phyloP scores from a whole-genome alignment of 2,888 invertebrate genomes.

The Caenorhabditis panamensis region DNA sequence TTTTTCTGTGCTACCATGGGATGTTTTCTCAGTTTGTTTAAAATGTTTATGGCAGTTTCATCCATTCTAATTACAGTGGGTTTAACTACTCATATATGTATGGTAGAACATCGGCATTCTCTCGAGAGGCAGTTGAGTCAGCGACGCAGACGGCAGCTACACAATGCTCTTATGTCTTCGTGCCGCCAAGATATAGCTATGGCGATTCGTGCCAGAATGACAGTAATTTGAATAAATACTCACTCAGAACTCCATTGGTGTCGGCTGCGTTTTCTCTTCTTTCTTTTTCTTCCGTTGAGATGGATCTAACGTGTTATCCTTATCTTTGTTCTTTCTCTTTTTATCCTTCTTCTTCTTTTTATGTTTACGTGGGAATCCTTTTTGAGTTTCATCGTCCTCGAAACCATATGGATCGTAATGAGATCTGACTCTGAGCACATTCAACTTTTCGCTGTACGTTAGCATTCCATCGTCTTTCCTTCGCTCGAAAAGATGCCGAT shows the following conservation, averaged over 20 bases:
- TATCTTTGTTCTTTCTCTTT: conserved; percentile 63
- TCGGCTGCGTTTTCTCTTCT: background rate
- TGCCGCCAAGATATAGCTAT: conserved; percentile 70
- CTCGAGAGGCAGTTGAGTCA: conserved; percentile 83
- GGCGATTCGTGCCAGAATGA: conserved; percentile 71
- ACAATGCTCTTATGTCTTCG: conserved; percentile 68
- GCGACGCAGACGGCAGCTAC: conserved; percentile 83
- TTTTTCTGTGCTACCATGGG: conserved; percentile 51
- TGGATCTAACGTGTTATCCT: conserved; percentile 24
- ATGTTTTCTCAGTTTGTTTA: conserved; percentile 52
- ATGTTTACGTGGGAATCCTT: conserved; percentile 45
- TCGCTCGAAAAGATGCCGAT: conserved; percentile 63
- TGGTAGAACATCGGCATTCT: conserved; percentile 45
- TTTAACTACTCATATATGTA: conserved; percentile 52
- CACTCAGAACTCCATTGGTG: conserved; percentile 53
- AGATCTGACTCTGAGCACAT: conserved; percentile 18
- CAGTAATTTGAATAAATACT: conserved; percentile 55
- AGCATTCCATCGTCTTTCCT: conserved; percentile 33
- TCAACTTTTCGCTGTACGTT: conserved; percentile 33
- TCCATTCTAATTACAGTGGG: conserved; percentile 61
- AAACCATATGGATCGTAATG: conserved; percentile 27
- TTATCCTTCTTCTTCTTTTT: conserved; percentile 71
- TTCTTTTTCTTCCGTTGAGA: conserved; percentile 2
- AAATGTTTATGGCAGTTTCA: too few relatives aligned
- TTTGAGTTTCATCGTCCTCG: conserved; percentile 33